Base-by-base conservation (phyloP, 2,797 vertebrate genomes). In the Brachymystax lenok region DNA sequence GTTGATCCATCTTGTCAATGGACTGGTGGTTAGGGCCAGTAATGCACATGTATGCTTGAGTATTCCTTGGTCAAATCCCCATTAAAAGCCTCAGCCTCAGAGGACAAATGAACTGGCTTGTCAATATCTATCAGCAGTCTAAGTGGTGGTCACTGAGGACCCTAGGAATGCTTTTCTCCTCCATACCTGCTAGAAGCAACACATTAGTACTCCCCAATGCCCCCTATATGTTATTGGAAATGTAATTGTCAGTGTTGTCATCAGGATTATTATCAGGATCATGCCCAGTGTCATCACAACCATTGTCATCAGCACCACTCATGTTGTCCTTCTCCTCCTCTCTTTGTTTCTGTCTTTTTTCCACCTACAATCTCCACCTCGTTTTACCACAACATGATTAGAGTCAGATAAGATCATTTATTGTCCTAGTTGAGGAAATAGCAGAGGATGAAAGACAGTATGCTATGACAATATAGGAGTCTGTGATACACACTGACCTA, bases 101-200 rank as follows among this genome's bases (percentile, higher is more conserved):
- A 73, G 79, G 77, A 76, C 77, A 78, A 68, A 83, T 86, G 80
- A 83, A 88, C 66, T 68, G 76, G 67, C 33, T 80, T 74, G 79
- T 88, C 82, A 2, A 89, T 86, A 63, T 77, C 76, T 54, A 52
- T 85, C 66, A 80, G 74, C 80, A 75, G 59, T 74, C 68, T 73
- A 79, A 83, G 80, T 81, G 72, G 19, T 56, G 67, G 50, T 51
- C 50, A 56, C 51, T 71, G 76, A 74, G 63, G 75, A 59, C 76
- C 69, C 19, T 5, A 0, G 0, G 8, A 77, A 75, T n/a, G 54
- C 17, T 17, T 17, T 19, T 19, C 16, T 5, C 17, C 54, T 59
- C 54, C 54, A 5, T 59, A 59, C 56, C 56, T 59, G 19, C 19
- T 21, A 12, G 63, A 66, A 24, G 27, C n/a, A 66, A 13, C 21